phyloP scores from a whole-genome alignment of 2,797 vertebrate species.

The Sebastes trivittatus region DNA sequence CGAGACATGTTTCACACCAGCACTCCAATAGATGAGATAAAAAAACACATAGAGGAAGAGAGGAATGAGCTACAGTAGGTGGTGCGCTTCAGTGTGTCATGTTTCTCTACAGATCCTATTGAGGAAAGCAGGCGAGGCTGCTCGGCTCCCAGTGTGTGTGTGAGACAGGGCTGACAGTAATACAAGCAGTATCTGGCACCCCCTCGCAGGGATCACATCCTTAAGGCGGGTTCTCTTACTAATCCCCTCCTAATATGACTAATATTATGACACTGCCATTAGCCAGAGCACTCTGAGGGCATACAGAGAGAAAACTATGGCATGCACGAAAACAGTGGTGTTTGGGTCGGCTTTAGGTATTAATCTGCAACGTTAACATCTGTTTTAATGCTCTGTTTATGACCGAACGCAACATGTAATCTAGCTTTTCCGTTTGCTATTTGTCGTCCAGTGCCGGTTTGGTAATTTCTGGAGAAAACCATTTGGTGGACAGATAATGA shows the following conservation, averaged over 20 bases:
- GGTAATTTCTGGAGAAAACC: slow-evolving; percentile 11
- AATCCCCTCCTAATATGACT: slow-evolving; percentile 78
- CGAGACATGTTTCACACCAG: slow-evolving; percentile 44
- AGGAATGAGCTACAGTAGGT: slow-evolving; percentile 62
- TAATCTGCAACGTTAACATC: neutral
- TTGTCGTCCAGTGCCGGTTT: neutral
- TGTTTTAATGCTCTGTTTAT: neutral
- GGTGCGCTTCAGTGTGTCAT: slow-evolving; percentile 67
- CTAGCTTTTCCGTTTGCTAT: neutral
- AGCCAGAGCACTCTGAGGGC: slow-evolving; percentile 58
- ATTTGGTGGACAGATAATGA: slow-evolving; percentile 24
- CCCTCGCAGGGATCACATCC: slow-evolving; percentile 72
- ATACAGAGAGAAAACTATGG: slow-evolving; percentile 7
- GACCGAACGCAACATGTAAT: neutral
- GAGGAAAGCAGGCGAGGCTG: slow-evolving; percentile 62
- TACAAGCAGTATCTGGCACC: slow-evolving; percentile 71
- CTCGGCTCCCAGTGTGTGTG: slow-evolving; percentile 55
- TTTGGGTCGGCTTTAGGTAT: slow-evolving; percentile 1
- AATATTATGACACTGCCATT: slow-evolving; percentile 76
- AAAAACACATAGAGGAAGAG: slow-evolving; percentile 32
- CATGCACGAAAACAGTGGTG: neutral
- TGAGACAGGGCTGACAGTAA: slow-evolving; percentile 70
- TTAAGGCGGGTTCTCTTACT: slow-evolving; percentile 72
- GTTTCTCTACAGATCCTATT: slow-evolving; percentile 69
- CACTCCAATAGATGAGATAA: slow-evolving; percentile 67